Conservation (phyloP, 2,888 invertebrate species). For the Himalopsyche kuldschensis region DNA sequence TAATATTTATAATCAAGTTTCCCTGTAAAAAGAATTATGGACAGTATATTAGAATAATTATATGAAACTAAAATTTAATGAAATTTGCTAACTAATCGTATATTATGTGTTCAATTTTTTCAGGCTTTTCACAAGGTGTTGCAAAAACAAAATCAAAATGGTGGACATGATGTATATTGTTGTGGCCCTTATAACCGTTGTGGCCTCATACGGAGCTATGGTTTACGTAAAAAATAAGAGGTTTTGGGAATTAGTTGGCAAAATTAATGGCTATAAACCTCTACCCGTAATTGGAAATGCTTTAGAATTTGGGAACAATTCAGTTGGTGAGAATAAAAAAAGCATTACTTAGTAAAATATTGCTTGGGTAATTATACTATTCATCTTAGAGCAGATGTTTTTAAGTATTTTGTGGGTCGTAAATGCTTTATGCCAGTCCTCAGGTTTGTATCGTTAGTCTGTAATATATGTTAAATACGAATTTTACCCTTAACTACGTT, state of each 20-base stretch:
- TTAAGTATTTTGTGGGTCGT: not conserved
- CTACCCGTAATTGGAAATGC: constrained; percentile 30
- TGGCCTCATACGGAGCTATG: not conserved
- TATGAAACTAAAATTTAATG: too few species aligned
- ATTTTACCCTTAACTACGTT: too few species aligned
- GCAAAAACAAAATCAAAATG: not conserved
- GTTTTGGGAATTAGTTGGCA: constrained; percentile 25
- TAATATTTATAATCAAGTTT: too few species aligned
- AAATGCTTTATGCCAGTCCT: not conserved
- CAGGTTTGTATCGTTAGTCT: too few species aligned
- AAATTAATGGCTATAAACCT: constrained; percentile 17
- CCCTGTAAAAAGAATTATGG: too few species aligned
- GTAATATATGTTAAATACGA: too few species aligned
- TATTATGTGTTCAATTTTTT: too few species aligned
- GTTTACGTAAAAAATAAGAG: constrained; percentile 23
- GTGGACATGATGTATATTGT: constrained; percentile 4
- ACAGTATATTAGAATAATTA: too few species aligned
- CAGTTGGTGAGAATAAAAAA: constrained; percentile 18
- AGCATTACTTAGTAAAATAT: not conserved
- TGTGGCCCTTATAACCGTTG: not conserved
- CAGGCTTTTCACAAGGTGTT: not conserved
- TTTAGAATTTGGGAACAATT: constrained; percentile 12
- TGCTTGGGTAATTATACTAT: not conserved
- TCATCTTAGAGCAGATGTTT: not conserved
- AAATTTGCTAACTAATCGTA: too few species aligned